Conservation (phyloP, 1,140 invertebrate species). For the Drosophila ananassae region DNA sequence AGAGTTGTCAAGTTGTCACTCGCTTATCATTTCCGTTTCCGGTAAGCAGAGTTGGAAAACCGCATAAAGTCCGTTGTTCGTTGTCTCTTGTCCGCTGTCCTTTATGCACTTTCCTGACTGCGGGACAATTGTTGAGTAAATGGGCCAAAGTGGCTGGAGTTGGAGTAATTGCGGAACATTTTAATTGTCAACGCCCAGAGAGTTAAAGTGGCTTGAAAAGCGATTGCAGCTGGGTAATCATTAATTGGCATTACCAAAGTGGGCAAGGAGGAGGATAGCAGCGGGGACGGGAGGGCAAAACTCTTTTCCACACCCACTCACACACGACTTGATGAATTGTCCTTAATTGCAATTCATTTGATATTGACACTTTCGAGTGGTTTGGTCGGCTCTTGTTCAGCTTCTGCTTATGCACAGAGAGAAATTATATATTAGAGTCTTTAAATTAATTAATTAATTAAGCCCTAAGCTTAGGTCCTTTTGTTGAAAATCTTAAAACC, state of each 20-base stretch:
- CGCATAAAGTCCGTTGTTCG: constrained; percentile 48
- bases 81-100: not conserved
- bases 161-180: constrained; percentile 43
- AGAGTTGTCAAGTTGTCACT: constrained; percentile 71
- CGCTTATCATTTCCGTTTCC: constrained; percentile 75
- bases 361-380: constrained; percentile 72
- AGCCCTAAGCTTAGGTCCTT: not conserved
- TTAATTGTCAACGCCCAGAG: constrained; percentile 66
- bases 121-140: constrained; percentile 23
- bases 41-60: constrained; percentile 46
- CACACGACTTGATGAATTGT: constrained; percentile 62
- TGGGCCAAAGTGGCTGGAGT: constrained; percentile 5
- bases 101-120: not conserved
- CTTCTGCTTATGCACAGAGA: not conserved
- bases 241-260: constrained; percentile 61
- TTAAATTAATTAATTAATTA: not conserved
- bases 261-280: not conserved
- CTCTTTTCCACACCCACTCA: constrained; percentile 23
- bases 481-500: not conserved
- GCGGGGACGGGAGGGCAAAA: constrained; percentile 6
- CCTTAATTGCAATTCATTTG: constrained; percentile 75
- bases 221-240: constrained; percentile 47
- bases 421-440: not conserved
- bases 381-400: constrained; percentile 4
- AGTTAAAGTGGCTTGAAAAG: constrained; percentile 49